A percentile compares a stretch with the other conserved stretches of the same genome.
These are phyloP conservation scores for Aselliscus stoliczkanus DNA, from an alignment of 2,797 vertebrate species.

Conservation along the genomic window DNA sequence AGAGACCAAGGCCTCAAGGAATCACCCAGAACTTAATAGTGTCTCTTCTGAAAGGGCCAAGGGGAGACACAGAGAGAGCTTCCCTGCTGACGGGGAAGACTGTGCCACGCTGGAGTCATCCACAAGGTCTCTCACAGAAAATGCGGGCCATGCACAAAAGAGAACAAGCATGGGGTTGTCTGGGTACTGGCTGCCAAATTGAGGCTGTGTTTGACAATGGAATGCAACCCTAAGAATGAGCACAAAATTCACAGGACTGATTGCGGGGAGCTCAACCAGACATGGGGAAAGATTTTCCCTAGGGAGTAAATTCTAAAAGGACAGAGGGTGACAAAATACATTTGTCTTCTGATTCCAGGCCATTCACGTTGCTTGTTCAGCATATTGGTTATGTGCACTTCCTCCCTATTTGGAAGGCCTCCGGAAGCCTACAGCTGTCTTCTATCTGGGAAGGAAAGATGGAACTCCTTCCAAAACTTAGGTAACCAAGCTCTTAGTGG, in stretches of 20 bases:
- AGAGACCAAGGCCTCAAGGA: background rate
- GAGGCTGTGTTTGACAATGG: background rate
- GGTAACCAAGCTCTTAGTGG: background rate
- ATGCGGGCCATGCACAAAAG: rapidly evolving
- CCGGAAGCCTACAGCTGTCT: background rate
- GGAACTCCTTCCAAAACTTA: background rate
- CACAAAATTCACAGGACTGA: background rate
- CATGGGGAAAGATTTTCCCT: background rate
- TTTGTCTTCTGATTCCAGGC: background rate
- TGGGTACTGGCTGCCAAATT: background rate
- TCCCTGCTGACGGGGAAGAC: background rate
- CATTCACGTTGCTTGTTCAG: background rate
- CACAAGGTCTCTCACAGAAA: rapidly evolving
- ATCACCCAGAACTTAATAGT: background rate
- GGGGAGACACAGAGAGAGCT: background rate
- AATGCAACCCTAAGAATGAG: background rate
- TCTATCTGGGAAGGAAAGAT: background rate
- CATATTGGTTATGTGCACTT: background rate
- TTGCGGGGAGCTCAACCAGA: background rate
- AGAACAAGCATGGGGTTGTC: background rate
- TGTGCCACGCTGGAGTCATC: no score
- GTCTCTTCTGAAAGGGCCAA: background rate
- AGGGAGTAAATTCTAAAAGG: background rate
- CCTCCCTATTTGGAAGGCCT: background rate
- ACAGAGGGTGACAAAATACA: background rate